These are phyloP conservation scores for Hirtodrosophila confusa DNA, from an alignment of 2,888 invertebrate species.

Conservation along the genomic window DNA sequence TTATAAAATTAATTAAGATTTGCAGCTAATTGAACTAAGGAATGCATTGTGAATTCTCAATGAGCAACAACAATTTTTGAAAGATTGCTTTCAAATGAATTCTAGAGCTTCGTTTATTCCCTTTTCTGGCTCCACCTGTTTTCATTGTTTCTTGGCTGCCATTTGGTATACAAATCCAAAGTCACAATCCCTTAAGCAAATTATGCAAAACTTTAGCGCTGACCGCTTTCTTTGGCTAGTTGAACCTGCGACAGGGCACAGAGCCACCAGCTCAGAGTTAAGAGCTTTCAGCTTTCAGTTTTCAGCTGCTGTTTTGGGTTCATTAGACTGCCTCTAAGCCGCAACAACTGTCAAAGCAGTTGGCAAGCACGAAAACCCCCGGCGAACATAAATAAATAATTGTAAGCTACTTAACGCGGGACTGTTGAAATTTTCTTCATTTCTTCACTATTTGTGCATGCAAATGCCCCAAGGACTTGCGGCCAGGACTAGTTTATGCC, in stretches of 20 bases:
- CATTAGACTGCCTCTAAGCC: conserved; percentile 60
- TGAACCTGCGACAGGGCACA: conserved; percentile 9
- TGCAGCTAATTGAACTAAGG: no score
- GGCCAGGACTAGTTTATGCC: conserved; percentile 13
- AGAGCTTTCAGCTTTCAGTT: conserved; percentile 11
- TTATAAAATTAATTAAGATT: no score
- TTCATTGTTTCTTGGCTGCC: not conserved
- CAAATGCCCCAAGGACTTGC: conserved; percentile 43
- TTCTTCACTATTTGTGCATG: conserved; percentile 38
- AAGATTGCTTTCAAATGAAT: no score
- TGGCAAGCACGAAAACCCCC: conserved; percentile 39
- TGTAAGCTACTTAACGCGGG: conserved; percentile 64
- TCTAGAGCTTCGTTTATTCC: no score
- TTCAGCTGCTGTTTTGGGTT: conserved; percentile 42
- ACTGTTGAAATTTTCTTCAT: conserved; percentile 24
- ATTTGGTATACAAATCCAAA: conserved; percentile 17
- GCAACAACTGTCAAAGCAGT: conserved; percentile 60
- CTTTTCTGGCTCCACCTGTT: not conserved
- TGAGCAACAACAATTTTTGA: no score
- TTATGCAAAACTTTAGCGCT: conserved; percentile 53
- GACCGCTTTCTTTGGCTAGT: conserved; percentile 22
- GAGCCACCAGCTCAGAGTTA: conserved; percentile 5
- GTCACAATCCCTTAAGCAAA: conserved; percentile 39
- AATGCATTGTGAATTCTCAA: no score
- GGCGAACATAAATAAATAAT: conserved; percentile 68